Conservation (phyloP, 2,113 vertebrate species). For the Burhinus oedicnemus region DNA sequence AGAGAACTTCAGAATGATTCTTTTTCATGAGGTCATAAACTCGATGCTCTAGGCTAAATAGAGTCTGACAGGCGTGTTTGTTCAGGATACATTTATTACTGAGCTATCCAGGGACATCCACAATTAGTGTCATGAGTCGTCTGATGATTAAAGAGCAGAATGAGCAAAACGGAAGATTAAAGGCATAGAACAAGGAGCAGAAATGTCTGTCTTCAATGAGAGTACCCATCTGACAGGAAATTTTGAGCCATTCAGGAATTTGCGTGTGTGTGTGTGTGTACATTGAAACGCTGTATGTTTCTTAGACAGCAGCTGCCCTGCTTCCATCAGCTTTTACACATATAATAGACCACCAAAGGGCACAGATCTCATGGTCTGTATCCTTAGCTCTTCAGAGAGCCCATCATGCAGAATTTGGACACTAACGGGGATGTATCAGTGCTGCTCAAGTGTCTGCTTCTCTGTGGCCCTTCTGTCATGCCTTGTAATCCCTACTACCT, state of each 20-base stretch:
- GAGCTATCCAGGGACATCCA: conserved; percentile 34
- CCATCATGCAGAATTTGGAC: background rate
- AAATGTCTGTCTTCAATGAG: background rate
- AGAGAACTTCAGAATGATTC: conserved; percentile 40
- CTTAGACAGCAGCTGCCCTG: background rate
- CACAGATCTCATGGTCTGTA: background rate
- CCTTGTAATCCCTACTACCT: background rate
- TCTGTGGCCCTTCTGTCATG: background rate
- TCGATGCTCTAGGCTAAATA: conserved; percentile 44
- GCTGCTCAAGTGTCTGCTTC: background rate
- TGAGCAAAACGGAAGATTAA: conserved; percentile 38
- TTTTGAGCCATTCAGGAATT: background rate
- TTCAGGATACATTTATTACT: conserved; percentile 63
- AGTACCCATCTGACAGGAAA: background rate
- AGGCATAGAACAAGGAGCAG: background rate
- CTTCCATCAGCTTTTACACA: fast-evolving
- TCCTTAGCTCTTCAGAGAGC: background rate
- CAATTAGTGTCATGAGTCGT: conserved; percentile 27
- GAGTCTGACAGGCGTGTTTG: conserved; percentile 55
- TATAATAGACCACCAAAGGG: background rate
- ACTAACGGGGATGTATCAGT: fast-evolving
- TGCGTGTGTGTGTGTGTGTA: background rate
- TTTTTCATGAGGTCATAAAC: conserved; percentile 54
- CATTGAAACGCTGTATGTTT: background rate
- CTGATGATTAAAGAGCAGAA: conserved; percentile 57